Evolutionary conservation across 2,888 invertebrate genomes (phyloP).

Genomic region (Diarsia brunnea): DNA sequence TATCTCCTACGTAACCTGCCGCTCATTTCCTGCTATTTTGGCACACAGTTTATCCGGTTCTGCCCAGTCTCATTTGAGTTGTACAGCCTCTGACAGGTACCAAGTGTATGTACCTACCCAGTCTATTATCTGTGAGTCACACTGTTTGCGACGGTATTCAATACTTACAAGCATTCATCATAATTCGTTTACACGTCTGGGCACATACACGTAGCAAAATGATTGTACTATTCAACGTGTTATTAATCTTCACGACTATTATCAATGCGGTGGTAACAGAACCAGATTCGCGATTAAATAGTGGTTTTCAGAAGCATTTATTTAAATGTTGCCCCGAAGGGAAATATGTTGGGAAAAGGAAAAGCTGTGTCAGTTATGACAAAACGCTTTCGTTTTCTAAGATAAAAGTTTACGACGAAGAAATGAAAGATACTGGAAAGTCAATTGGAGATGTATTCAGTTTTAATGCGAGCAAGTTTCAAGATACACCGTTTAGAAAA

Average conservation of each 20-base stretch:
- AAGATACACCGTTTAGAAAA: not conserved
- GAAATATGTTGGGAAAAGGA: conserved; percentile 4
- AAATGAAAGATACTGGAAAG: conserved; percentile 8
- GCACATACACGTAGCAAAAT: conserved; percentile 13
- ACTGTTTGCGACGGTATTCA: not conserved
- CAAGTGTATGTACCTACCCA: not conserved
- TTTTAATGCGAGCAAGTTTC: conserved; percentile 32
- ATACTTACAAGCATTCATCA: too few relatives aligned
- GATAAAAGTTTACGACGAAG: conserved; percentile 28
- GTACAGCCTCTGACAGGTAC: too few relatives aligned
- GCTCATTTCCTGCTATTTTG: too few relatives aligned
- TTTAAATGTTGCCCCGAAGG: conserved; percentile 35
- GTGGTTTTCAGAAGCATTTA: not conserved
- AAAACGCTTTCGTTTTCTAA: conserved; percentile 23
- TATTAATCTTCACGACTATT: conserved; percentile 21
- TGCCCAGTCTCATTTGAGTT: too few relatives aligned
- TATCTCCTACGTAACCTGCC: too few relatives aligned
- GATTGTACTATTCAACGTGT: conserved; percentile 9
- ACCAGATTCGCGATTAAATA: not conserved
- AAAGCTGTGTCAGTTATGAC: not conserved
- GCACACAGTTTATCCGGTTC: too few relatives aligned
- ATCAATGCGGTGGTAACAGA: not conserved
- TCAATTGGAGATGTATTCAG: conserved; percentile 33
- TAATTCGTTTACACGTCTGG: not conserved
- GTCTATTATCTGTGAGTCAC: not conserved